Percentiles rank a stretch among this genome's conserved stretches.
phyloP scores from a whole-genome alignment of 2,888 invertebrate genomes.

The Idaea aversata region DNA sequence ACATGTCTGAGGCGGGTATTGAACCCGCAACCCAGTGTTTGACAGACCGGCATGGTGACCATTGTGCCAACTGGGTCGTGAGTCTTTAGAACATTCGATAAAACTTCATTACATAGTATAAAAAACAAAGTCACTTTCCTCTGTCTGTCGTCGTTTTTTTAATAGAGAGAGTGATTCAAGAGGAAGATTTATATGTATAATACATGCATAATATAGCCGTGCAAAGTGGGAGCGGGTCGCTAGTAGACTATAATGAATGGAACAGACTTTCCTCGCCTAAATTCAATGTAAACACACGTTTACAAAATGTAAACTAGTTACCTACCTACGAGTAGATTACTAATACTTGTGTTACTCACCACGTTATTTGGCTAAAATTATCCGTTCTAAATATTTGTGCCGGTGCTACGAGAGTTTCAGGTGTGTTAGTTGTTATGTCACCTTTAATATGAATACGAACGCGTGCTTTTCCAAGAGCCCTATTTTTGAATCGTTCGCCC shows the following conservation, averaged over 20 bases:
- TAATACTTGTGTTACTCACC: conserved; percentile 52
- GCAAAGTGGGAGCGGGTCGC: neutral
- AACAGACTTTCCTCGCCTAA: neutral
- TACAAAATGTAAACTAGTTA: conserved; percentile 4
- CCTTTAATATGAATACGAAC: conserved; percentile 2
- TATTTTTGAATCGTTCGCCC: no score
- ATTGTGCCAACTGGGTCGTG: no score
- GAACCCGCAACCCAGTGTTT: no score
- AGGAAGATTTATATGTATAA: neutral
- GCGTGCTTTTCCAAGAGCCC: neutral
- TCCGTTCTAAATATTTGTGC: conserved; percentile 60
- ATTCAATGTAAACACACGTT: neutral
- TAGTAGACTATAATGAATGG: neutral
- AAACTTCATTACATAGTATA: no score
- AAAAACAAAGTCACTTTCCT: no score
- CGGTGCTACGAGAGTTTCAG: conserved; percentile 16
- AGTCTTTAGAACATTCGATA: no score
- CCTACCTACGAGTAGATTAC: neutral
- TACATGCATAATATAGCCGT: neutral
- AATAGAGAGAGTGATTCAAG: no score
- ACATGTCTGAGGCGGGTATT: no score
- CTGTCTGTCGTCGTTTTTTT: no score
- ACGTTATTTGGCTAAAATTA: conserved; percentile 69
- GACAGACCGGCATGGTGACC: no score
- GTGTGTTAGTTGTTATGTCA: conserved; percentile 43